Evolutionary conservation across 2,888 invertebrate species (phyloP).

Genomic region (Aricia artaxerxes): DNA sequence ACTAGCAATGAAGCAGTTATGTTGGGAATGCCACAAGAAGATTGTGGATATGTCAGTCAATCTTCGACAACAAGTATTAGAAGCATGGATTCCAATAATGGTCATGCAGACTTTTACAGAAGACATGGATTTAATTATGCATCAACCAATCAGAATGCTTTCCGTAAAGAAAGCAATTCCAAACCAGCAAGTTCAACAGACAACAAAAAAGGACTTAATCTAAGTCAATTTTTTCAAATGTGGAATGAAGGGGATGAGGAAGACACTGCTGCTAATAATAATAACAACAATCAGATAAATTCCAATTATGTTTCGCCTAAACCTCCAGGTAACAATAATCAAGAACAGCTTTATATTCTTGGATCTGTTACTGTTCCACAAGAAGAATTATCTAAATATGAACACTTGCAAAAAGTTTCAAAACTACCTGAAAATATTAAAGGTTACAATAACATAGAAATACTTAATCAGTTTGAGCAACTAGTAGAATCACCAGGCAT

Average conservation of each 20-base stretch:
- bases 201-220: conserved; percentile 65
- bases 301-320: conserved; percentile 48
- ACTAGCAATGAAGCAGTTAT: conserved; percentile 67
- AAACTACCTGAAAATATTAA: conserved; percentile 77
- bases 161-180: conserved; percentile 32
- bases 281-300: conserved; percentile 54
- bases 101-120: conserved; percentile 59
- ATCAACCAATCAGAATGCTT: conserved; percentile 45
- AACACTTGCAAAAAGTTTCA: conserved; percentile 76
- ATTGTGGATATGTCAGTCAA: conserved; percentile 75
- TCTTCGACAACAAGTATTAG: conserved; percentile 69
- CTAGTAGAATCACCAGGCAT: conserved; percentile 67
- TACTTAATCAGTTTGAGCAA: conserved; percentile 74
- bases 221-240: conserved; percentile 74
- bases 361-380: conserved; percentile 72
- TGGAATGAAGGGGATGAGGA: conserved; percentile 79
- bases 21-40: conserved; percentile 63
- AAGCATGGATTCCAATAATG: conserved; percentile 63
- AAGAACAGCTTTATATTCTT: conserved; percentile 74
- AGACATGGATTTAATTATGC: conserved; percentile 61
- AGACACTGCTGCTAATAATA: conserved; percentile 54
- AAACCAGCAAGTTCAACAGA: conserved; percentile 48
- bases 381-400: conserved; percentile 75
- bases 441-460: conserved; percentile 71
- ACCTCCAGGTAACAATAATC: conserved; percentile 52